Percentiles rank a stretch among this genome's conserved stretches.
These are phyloP conservation scores for Anastrepha ludens DNA, from an alignment of 1,140 invertebrate species.

Conservation along the genomic window DNA sequence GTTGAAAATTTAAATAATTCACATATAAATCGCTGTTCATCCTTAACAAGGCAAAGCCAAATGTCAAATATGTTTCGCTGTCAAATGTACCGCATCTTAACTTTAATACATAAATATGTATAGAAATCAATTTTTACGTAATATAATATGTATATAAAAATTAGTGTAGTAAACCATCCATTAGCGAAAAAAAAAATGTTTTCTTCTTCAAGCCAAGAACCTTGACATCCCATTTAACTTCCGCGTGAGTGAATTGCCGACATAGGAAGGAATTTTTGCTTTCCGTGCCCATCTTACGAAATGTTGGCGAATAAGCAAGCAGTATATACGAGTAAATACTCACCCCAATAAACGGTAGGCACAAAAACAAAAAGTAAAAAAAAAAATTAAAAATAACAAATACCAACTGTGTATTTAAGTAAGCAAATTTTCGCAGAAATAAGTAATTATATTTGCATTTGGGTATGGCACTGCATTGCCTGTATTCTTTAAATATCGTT, in stretches of 20 bases:
- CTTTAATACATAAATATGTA: too few relatives aligned
- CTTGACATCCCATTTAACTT: constrained; percentile 20
- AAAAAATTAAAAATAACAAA: neutral
- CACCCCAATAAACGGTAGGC: too few relatives aligned
- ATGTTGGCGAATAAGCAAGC: neutral
- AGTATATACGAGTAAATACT: neutral
- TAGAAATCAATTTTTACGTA: too few relatives aligned
- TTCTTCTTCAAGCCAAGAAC: neutral
- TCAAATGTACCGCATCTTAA: too few relatives aligned
- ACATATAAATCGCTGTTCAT: too few relatives aligned
- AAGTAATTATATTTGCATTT: neutral
- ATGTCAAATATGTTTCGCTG: too few relatives aligned
- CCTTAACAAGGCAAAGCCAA: too few relatives aligned
- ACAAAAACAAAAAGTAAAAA: too few relatives aligned
- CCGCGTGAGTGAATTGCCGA: neutral
- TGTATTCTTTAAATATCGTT: neutral
- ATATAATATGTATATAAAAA: neutral
- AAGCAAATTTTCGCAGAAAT: neutral
- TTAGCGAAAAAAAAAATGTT: neutral
- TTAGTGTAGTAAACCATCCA: neutral
- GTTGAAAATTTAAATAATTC: too few relatives aligned
- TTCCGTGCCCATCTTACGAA: neutral
- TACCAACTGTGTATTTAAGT: neutral
- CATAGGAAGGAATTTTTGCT: neutral
- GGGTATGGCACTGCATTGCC: neutral